Evolutionary conservation across 1,140 invertebrate genomes (phyloP), one percentile per base, ranked within the genome.

Genomic region (Pachypsylla venusta): DNA sequence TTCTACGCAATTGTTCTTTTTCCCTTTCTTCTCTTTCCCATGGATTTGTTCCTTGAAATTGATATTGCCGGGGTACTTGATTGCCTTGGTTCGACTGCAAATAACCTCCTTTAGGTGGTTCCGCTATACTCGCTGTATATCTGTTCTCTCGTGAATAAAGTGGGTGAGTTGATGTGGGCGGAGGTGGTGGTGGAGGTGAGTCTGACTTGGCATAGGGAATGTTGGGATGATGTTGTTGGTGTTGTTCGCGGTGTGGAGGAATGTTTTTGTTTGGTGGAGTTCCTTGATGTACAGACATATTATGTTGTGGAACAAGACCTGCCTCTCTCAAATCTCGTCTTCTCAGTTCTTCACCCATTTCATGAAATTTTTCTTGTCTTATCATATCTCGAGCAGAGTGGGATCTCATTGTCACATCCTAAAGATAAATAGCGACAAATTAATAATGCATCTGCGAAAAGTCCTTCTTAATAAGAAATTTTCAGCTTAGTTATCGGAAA

Each of bases 11-110:
- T 62, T 80, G 77, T 71, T 87, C 81, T 67, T 81, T 84, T 73
- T 93, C 89, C 63, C 85, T 81, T 70, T 91, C 88, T 74, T 93
- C 89, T 55, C 87, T 75, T 65, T 90, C 86, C 89, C 89, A 92
- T 1, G 88, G 88, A 76, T 89, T 89, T 54, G 80, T 78, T 19
- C 76, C 76, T 63, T 75, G 75, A 65, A 74, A 77, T 59, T 75
- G 70, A 63, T 66, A 63, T 16, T 78, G 35, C 74, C 76, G 64
- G 2, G 55, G 70, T 5, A 71, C 70, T 57, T 74, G 73, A 35
- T 71, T 67, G 28, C 27, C 64, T 60, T 70, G 64, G 64, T 66
- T 59, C 2, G 76, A 70, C 24, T 79, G 78, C 73, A 87, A 81
- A 68, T 83, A 85, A 26, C 80, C 79, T 65, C 84, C 85, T 65